Base-by-base conservation (phyloP, 2,113 vertebrate species). In the Promerops cafer region DNA sequence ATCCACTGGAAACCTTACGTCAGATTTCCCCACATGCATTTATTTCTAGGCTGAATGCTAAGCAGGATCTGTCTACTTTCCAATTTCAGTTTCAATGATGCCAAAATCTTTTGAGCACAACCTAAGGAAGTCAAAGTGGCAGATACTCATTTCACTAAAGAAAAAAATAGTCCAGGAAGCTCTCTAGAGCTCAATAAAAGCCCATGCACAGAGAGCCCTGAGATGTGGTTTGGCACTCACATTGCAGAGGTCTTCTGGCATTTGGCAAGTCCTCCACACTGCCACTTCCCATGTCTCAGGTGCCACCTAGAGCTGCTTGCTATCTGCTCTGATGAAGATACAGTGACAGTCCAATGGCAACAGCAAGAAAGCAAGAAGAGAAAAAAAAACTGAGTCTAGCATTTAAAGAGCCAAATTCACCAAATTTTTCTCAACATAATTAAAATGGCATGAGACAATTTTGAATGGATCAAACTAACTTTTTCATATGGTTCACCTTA, bases 41-140 rank as follows among this genome's bases (percentile, higher is more conserved):
- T 81, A 52, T 89, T 92, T 84, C 80, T 75, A 89, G 72, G 47
- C 61, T 89, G 49, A 92, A 61, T 17, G 35, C 30, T 80, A 59
- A 92, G 37, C 30, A 89, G 64, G 65, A 59, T 68, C 33, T 77
- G 64, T 82, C 64, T 82, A 6, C 61, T 60, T 91, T 72, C 56
- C 65, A 87, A 8, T 57, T 84, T 68, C 16, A 6, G 17, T 60
- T 22, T 75, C 57, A 69, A 82, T 64, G 37, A 54, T 53, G 80
- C 77, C 89, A 82, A 84, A 71, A 91, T 49, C 50, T 89, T 92
- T 70, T 91, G 65, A 91, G 33, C n/a, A 68, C 24, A 90, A 56
- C 39, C 24, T 77, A 81, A 81, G 61, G 45, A 96, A 89, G 68
- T 50, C 60, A 27, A 74, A 87, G 37, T 35, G 35, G 40, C 85